These are phyloP conservation scores for Anaspis maculata DNA, from an alignment of 2,888 invertebrate genomes.

Conservation along the genomic window DNA sequence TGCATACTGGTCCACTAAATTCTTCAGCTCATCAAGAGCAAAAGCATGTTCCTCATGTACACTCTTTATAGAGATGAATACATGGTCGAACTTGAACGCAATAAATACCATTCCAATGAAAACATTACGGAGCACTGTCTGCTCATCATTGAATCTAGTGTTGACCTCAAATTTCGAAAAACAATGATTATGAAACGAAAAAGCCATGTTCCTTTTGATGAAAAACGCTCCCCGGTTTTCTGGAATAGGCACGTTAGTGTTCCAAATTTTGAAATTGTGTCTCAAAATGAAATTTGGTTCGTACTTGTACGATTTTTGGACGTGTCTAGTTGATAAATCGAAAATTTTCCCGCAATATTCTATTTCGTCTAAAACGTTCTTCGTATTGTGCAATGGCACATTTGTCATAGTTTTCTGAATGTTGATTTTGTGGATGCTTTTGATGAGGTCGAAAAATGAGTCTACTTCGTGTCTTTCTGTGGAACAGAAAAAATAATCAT, in stretches of 20 bases:
- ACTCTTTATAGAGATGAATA: background rate
- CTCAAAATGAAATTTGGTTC: background rate
- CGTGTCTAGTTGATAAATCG: background rate
- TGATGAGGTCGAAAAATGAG: background rate
- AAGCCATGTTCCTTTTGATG: background rate
- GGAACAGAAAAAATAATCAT: background rate
- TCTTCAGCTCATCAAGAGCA: background rate
- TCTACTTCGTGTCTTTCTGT: background rate
- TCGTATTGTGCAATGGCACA: too few relatives aligned
- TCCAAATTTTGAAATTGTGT: background rate
- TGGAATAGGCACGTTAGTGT: background rate
- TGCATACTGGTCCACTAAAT: background rate
- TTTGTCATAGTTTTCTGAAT: background rate
- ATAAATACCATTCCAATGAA: background rate
- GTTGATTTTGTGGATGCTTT: background rate
- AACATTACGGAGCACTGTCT: background rate
- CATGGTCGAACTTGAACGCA: background rate
- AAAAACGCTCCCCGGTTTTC: background rate
- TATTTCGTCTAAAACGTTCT: background rate
- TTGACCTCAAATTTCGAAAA: background rate
- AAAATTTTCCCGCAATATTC: background rate
- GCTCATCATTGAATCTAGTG: background rate
- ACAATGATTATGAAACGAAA: background rate
- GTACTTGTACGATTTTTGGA: background rate
- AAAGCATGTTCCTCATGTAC: background rate